These are phyloP conservation scores for Congeria kusceri DNA, from an alignment of 2,888 invertebrate genomes.

Conservation along the genomic window DNA sequence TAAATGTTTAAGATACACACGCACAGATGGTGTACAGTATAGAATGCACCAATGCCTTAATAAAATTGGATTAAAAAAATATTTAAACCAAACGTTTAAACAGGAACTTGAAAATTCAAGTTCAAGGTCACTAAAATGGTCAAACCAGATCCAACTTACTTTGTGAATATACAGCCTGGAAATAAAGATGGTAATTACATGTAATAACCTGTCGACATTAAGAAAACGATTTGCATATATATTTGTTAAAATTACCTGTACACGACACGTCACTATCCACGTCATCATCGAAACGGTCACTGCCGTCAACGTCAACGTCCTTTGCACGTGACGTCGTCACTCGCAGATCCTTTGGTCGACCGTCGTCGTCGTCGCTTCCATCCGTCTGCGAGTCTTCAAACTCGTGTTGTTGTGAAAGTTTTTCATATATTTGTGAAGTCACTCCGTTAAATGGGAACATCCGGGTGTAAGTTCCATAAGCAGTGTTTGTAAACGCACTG, in stretches of 20 bases:
- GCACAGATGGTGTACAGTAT: too few relatives aligned
- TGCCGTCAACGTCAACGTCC: conserved; percentile 21
- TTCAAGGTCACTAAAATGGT: too few relatives aligned
- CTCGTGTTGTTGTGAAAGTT: background rate
- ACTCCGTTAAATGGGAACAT: conserved; percentile 1
- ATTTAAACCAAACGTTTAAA: too few relatives aligned
- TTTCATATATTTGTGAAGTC: background rate
- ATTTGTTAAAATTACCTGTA: conserved; percentile 43
- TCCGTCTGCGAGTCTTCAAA: conserved; percentile 34
- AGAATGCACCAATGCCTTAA: too few relatives aligned
- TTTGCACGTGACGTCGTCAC: conserved; percentile 30
- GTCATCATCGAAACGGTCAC: conserved; percentile 34
- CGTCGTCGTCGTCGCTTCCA: conserved; percentile 47
- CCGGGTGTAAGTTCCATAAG: conserved; percentile 1
- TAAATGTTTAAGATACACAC: too few relatives aligned
- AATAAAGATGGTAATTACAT: too few relatives aligned
- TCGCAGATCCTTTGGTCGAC: conserved; percentile 44
- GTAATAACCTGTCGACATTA: too few relatives aligned
- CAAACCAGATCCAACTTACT: too few relatives aligned
- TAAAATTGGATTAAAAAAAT: too few relatives aligned
- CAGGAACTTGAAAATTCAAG: too few relatives aligned
- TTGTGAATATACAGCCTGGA: too few relatives aligned
- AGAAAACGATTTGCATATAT: too few relatives aligned
- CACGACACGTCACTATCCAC: conserved; percentile 37
- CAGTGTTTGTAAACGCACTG: conserved; percentile 20